These are phyloP conservation scores for Tipula unca DNA, from an alignment of 2,888 invertebrate species.

Conservation along the genomic window DNA sequence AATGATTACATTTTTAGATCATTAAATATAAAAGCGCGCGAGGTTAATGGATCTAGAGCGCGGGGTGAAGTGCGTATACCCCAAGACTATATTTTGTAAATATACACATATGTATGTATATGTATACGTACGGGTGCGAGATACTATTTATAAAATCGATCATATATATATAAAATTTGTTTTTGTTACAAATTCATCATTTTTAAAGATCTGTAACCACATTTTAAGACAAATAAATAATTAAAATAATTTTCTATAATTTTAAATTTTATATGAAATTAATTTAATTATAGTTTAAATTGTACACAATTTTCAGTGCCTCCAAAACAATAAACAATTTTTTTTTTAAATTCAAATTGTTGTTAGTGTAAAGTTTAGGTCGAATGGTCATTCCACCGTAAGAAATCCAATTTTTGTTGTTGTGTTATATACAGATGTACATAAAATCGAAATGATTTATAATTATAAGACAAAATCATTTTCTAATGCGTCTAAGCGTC, in stretches of 20 bases:
- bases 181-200: not conserved
- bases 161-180: no score
- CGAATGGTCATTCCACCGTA: not conserved
- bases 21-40: not conserved
- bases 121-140: not conserved
- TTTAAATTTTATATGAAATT: not conserved
- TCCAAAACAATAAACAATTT: not conserved
- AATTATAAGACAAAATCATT: not conserved
- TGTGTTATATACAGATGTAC: not conserved
- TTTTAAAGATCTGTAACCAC: not conserved
- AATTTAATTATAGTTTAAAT: not conserved
- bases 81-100: no score
- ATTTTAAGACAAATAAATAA: not conserved
- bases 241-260: not conserved
- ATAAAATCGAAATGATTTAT: not conserved
- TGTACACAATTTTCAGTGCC: not conserved
- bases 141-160: not conserved
- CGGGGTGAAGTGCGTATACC: not conserved
- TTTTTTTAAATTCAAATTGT: not conserved
- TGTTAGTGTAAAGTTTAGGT: not conserved
- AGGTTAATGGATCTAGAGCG: not conserved
- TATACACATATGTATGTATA: no score
- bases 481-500: conserved; percentile 14
- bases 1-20: not conserved
- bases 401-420: not conserved